Evolutionary conservation across 2,888 invertebrate species (phyloP).

Genomic region (Drosophila anomalata): DNA sequence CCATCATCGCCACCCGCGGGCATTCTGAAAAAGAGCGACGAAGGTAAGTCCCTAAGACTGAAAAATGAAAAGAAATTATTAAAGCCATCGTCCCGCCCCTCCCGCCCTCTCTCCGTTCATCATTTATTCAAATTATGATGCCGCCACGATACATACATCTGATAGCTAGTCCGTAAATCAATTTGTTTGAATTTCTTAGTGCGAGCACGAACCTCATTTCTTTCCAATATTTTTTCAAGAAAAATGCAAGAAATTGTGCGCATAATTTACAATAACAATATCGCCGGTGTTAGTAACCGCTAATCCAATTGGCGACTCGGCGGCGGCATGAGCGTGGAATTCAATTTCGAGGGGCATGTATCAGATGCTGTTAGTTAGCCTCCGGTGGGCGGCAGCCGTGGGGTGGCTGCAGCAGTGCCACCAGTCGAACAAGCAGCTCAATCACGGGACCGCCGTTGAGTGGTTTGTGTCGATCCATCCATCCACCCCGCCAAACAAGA

Average conservation of each 20-base stretch:
- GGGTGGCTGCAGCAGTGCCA: conserved; percentile 36
- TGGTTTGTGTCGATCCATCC: conserved; percentile 36
- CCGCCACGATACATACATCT: conserved; percentile 5
- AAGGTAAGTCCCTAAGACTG: conserved; percentile 77
- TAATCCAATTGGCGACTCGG: conserved; percentile 81
- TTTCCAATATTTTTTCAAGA: conserved; percentile 39
- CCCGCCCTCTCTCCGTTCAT: conserved; percentile 37
- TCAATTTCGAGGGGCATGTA: conserved; percentile 62
- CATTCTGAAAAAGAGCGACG: conserved; percentile 83
- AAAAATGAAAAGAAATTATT: conserved; percentile 53
- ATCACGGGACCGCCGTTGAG: conserved; percentile 63
- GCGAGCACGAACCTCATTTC: conserved; percentile 22
- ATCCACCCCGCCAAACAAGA: conserved; percentile 7
- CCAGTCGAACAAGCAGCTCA: conserved; percentile 71
- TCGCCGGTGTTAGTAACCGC: conserved; percentile 75
- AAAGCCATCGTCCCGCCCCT: conserved; percentile 44
- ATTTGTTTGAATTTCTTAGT: conserved; percentile 63
- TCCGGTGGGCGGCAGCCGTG: conserved; percentile 29
- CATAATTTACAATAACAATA: conserved; percentile 79
- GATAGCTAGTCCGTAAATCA: conserved; percentile 68
- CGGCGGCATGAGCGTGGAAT: conserved; percentile 61
- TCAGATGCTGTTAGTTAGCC: conserved; percentile 52
- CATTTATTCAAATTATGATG: conserved; percentile 79
- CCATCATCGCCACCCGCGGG: conserved; percentile 82
- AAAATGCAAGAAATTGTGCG: conserved; percentile 70